phyloP scores from a whole-genome alignment of 2,113 vertebrate species.

The Orthochromis malagaraziensis region DNA sequence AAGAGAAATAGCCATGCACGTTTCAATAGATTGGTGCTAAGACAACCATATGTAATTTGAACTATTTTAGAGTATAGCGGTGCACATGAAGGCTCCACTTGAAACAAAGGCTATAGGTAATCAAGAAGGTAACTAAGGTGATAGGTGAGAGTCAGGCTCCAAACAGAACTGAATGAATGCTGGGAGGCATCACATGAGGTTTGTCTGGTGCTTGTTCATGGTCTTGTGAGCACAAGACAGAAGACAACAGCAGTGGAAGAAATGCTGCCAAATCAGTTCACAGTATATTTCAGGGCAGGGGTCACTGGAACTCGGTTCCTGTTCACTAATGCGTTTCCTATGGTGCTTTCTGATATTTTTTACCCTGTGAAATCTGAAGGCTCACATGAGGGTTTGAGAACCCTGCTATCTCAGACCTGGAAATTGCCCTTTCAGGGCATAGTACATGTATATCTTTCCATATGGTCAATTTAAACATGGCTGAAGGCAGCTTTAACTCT shows the following conservation, averaged over 20 bases:
- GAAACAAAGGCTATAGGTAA: not conserved
- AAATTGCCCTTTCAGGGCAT: not conserved
- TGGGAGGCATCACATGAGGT: not conserved
- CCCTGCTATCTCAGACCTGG: not conserved
- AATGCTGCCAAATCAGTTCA: not conserved
- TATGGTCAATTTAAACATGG: not conserved
- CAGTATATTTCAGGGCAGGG: not conserved
- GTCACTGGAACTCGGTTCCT: not conserved
- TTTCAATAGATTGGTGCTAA: not conserved
- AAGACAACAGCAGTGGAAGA: not conserved
- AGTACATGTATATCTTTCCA: not conserved
- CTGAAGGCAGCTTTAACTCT: not conserved
- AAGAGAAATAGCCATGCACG: not conserved
- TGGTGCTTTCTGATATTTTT: not conserved
- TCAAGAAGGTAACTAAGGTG: not conserved
- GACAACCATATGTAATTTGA: not conserved
- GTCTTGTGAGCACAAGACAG: not conserved
- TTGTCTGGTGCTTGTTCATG: not conserved
- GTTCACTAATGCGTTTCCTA: not conserved
- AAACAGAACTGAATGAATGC: not conserved
- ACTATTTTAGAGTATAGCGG: not conserved
- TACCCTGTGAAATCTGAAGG: not conserved
- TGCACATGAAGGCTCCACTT: not conserved
- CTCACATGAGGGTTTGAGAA: not conserved
- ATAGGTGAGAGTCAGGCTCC: not conserved